phyloP scores from a whole-genome alignment of 2,797 vertebrate species.

The Denticeps clupeoides region DNA sequence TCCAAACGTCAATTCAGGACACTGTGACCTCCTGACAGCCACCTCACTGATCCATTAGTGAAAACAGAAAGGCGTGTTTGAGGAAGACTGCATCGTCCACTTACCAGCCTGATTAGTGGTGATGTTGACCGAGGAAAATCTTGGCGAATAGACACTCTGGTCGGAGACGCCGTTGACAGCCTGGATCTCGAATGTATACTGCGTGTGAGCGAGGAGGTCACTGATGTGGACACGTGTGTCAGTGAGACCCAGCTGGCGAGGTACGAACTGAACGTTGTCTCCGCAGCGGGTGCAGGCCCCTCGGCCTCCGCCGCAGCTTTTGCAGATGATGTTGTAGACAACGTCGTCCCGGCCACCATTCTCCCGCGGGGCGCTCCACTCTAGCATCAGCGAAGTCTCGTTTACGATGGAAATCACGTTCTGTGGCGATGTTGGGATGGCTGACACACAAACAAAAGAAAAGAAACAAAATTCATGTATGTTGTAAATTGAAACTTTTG shows the following conservation, averaged over 20 bases:
- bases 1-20: too few relatives aligned
- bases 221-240: constrained; percentile 74
- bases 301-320: constrained; percentile 77
- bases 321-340: constrained; percentile 93
- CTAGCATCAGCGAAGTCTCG: constrained; percentile 82
- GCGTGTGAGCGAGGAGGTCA: constrained; percentile 85
- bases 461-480: too few relatives aligned
- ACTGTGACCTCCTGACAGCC: too few relatives aligned
- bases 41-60: too few relatives aligned
- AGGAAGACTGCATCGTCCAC: constrained; percentile 19
- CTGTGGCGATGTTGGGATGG: constrained; percentile 76
- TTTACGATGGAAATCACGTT: constrained; percentile 88
- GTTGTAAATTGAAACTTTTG: too few relatives aligned
- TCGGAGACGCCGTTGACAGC: constrained; percentile 87
- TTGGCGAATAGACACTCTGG: constrained; percentile 83
- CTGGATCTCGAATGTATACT: constrained; percentile 93
- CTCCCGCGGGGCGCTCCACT: constrained; percentile 75
- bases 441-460: constrained; percentile 45
- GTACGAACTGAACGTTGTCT: constrained; percentile 84
- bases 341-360: constrained; percentile 78
- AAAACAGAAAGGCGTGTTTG: too few relatives aligned
- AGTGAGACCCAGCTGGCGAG: constrained; percentile 81
- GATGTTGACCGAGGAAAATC: constrained; percentile 82
- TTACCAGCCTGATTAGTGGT: constrained; percentile 96
- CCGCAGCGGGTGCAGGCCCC: constrained; percentile 82